Conservation (phyloP, 2,888 invertebrate genomes). For the Alviniconcha strummeri region DNA sequence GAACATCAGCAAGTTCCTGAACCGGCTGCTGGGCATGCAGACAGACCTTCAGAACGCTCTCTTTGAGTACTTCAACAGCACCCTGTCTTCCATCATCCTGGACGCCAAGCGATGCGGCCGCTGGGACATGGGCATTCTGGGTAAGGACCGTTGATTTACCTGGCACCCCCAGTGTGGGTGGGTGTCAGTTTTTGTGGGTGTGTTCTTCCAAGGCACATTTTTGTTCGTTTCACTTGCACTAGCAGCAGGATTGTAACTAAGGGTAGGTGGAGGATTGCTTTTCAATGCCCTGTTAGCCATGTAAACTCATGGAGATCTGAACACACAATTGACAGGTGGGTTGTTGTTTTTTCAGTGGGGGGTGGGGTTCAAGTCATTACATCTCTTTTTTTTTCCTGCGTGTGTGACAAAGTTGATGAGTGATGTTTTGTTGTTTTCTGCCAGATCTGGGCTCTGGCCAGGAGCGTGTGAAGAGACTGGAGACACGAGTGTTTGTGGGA, state of each 20-base stretch:
- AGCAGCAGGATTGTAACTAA: too few relatives aligned
- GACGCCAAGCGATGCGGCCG: constrained; percentile 95
- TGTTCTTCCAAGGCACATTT: too few relatives aligned
- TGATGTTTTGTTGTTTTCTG: constrained; percentile 22
- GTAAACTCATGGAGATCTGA: too few relatives aligned
- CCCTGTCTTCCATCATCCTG: constrained; percentile 90
- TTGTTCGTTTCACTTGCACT: too few relatives aligned
- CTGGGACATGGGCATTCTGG: constrained; percentile 93
- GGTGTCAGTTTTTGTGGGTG: too few relatives aligned
- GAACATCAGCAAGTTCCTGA: constrained; percentile 98
- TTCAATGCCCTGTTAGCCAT: too few relatives aligned
- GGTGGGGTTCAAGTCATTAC: too few relatives aligned
- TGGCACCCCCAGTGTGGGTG: neutral
- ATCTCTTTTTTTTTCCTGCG: too few relatives aligned
- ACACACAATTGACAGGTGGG: too few relatives aligned
- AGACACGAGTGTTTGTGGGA: constrained; percentile 88
- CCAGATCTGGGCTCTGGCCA: constrained; percentile 92
- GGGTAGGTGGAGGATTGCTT: too few relatives aligned
- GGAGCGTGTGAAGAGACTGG: constrained; percentile 91
- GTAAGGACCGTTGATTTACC: constrained; percentile 70
- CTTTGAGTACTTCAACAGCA: constrained; percentile 98
- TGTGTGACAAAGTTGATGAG: too few relatives aligned
- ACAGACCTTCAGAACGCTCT: constrained; percentile 96
- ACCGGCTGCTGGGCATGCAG: constrained; percentile 95
- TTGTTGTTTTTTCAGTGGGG: too few relatives aligned